Conservation (phyloP, 2,888 invertebrate species). For the Andrena minutula region DNA sequence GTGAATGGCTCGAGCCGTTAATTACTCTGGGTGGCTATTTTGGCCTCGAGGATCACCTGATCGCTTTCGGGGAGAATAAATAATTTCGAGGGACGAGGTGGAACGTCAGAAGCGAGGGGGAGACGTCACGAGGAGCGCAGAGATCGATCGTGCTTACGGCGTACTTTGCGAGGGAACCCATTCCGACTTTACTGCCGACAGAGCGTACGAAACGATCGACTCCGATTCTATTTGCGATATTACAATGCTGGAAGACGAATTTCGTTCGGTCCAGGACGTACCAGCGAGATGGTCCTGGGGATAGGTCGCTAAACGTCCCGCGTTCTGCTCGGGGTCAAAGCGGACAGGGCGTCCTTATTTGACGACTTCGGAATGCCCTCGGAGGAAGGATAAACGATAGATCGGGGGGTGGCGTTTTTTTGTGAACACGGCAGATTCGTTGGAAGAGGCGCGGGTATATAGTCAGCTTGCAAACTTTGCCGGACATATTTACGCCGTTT, state of each 20-base stretch:
- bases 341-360: not conserved
- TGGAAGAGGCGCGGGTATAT: not conserved
- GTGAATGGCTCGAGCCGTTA: not conserved
- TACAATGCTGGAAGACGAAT: conserved; percentile 50
- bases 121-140: conserved; percentile 30
- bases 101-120: conserved; percentile 30
- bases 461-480: not conserved
- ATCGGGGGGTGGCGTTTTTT: no score
- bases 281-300: conserved; percentile 5
- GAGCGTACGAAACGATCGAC: conserved; percentile 42
- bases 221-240: conserved; percentile 54
- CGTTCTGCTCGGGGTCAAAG: not conserved
- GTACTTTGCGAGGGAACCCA: conserved; percentile 46
- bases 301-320: not conserved
- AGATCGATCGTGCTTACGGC: conserved; percentile 59
- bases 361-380: not conserved
- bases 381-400: no score
- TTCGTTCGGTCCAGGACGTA: conserved; percentile 24
- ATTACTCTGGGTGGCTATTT: not conserved
- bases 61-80: conserved; percentile 38
- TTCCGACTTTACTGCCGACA: conserved; percentile 57
- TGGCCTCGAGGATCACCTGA: not conserved
- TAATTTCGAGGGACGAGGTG: conserved; percentile 39
- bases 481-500: not conserved
- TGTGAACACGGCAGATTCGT: not conserved